Base-by-base conservation (phyloP, 2,113 vertebrate genomes). In the Eretmochelys imbricata region DNA sequence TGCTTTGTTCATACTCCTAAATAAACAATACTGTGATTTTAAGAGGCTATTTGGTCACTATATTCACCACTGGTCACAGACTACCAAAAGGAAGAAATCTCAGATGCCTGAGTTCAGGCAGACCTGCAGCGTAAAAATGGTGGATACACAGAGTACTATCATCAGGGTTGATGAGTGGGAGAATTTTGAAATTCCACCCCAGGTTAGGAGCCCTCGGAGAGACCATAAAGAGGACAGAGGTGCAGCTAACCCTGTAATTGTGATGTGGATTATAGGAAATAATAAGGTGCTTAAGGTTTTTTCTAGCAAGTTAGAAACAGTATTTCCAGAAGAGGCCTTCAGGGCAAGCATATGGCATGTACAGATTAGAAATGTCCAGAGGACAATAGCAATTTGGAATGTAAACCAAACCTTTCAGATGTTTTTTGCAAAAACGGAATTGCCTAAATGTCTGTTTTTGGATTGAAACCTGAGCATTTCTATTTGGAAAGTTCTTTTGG, bases 391-490 rank as follows among this genome's bases (percentile, higher is more conserved):
- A 54, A 3, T 85, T 72, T 42, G 78, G 8, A 57, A 24, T 49
- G 65, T 59, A 13, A 81, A 14, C 76, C 62, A 65, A 62, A 6
- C 16, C 20, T 88, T 53, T 59, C 16, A 35, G n/a, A 65, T n/a
- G 31, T 65, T n/a, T 65, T 65, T 8, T 8, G 53, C 62, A 65
- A 65, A 35, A 65, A 65, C 8, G 59, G 81, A 90, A 53, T 65
- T 85, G 76, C 3, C 14, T 78, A 22, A 27, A 19, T 82, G 57
- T n/a, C 19, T 31, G 55, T 57, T 55, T n/a, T 65, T 65, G 14
- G 14, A 65, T 17, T 35, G 31, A 81, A 57, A 13, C 35, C 42
- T 2, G 14, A 14, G 2, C 0, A 0, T 53, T 84, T 11, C 20
- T 78, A 46, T 53, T 85, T 85, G 50, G 87, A 17, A 79, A 12